phyloP scores from a whole-genome alignment of 1,140 invertebrate species.

The Stegodyphus mimosarum region DNA sequence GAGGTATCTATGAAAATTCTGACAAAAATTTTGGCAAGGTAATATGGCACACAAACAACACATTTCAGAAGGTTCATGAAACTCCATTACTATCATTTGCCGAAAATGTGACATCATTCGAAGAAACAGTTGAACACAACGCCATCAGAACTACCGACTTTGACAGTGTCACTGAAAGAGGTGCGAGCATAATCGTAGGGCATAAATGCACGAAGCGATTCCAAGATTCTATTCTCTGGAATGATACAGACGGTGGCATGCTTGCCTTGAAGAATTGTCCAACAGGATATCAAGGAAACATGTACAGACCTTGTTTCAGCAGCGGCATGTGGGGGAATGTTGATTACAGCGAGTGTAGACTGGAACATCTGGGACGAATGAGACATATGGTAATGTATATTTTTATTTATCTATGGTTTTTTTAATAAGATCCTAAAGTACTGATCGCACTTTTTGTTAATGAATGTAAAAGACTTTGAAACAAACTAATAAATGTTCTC shows the following conservation, averaged over 20 bases:
- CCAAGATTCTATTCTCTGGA: slow-evolving; percentile 58
- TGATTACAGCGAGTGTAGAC: slow-evolving; percentile 61
- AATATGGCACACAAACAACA: too few relatives aligned
- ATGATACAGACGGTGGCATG: slow-evolving; percentile 56
- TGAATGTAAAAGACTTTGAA: too few relatives aligned
- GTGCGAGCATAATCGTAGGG: slow-evolving; percentile 23
- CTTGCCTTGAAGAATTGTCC: slow-evolving; percentile 59
- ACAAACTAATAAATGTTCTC: too few relatives aligned
- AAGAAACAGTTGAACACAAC: slow-evolving; percentile 26
- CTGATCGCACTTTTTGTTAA: too few relatives aligned
- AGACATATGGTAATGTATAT: slow-evolving; percentile 55
- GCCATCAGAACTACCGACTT: not conserved
- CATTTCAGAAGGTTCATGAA: too few relatives aligned
- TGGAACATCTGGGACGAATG: slow-evolving; percentile 56
- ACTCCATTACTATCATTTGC: too few relatives aligned
- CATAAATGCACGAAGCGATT: slow-evolving; percentile 38
- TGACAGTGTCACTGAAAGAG: slow-evolving; percentile 16
- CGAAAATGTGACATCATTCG: not conserved
- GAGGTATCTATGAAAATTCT: too few relatives aligned
- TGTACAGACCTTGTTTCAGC: slow-evolving; percentile 61
- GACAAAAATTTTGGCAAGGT: too few relatives aligned
- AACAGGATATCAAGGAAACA: slow-evolving; percentile 54
- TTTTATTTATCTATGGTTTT: too few relatives aligned
- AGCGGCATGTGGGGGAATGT: slow-evolving; percentile 59
- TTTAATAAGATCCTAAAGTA: too few relatives aligned